A percentile compares a stretch with the other conserved stretches of the same genome.
phyloP scores from a whole-genome alignment of 2,888 invertebrate genomes.

The Cerceris rybyensis region DNA sequence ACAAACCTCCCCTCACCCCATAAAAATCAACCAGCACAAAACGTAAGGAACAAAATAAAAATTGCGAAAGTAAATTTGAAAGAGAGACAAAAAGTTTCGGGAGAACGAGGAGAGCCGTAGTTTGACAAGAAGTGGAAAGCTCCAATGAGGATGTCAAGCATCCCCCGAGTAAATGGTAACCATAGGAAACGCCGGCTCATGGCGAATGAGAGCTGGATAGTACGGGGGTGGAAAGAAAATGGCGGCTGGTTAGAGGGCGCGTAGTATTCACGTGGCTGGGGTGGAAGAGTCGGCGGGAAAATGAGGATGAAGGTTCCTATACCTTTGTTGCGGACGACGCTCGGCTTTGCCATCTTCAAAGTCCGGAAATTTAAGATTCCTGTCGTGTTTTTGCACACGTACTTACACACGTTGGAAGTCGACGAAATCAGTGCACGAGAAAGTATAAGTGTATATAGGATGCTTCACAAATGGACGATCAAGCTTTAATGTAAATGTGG shows the following conservation, averaged over 20 bases:
- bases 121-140: constrained; percentile 58
- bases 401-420: background rate
- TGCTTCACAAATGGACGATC: too few species aligned
- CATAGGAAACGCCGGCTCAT: constrained; percentile 69
- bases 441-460: too few species aligned
- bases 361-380: constrained; percentile 46
- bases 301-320: constrained; percentile 60
- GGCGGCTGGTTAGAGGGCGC: constrained; percentile 68
- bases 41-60: background rate
- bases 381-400: constrained; percentile 2
- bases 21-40: background rate
- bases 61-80: constrained; percentile 1
- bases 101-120: constrained; percentile 18
- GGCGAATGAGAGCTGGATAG: constrained; percentile 63
- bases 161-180: constrained; percentile 69
- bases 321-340: constrained; percentile 59
- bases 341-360: constrained; percentile 50
- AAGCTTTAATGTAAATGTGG: too few species aligned
- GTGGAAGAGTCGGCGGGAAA: constrained; percentile 57
- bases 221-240: constrained; percentile 72
- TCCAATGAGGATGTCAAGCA: constrained; percentile 69
- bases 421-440: too few species aligned
- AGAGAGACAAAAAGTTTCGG: constrained; percentile 16
- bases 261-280: constrained; percentile 48
- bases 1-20: background rate